Evolutionary conservation across 2,888 invertebrate genomes (phyloP), one percentile per base, ranked within the genome.

Genomic region (Sinotaia quadrata): DNA sequence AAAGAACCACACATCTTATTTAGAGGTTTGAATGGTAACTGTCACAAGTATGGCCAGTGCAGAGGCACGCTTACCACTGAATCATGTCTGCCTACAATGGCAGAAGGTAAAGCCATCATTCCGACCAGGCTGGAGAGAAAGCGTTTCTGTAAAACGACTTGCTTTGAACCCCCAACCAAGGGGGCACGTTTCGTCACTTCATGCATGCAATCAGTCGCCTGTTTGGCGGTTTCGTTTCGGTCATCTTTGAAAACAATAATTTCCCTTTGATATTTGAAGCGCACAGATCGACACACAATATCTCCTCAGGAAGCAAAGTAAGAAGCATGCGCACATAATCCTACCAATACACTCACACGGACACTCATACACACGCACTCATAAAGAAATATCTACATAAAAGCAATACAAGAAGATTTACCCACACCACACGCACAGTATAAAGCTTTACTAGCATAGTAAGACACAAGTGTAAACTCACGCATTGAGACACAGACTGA

Each of bases 281-380:
- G 31, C 29, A 52, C 52, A 52, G 29, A 52, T 31, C 15, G 29
- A 27, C 52, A 27, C 52, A 27, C 52, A 27, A 27, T 18, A 27
- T 18, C 52, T 18, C 24, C 15, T 24, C 27, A 27, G 31, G 27
- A 52, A 27, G 29, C 52, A 52, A 27, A 52, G 27, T 29, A 27
- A 52, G 27, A 52, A 4, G 29, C 24, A 52, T 34, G n/a, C 54
- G 34, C 59, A 2, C 41, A 5, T 37, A 5, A 37, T 37, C 37
- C 24, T 29, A 37, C 59, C 24, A 24, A 37, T 21, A 41, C 41
- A 24, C 59, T 15, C 41, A 24, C 41, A 59, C 41, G 15, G 27
- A 24, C 18, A n/a, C 59, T 27, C 41, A 27, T n/a, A 27, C 59
- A 41, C 59, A 59, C 59, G 29, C 59, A 59, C 59, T n/a, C 44